These are phyloP conservation scores for Lasius platythorax DNA, from an alignment of 2,888 invertebrate species.

Conservation along the genomic window DNA sequence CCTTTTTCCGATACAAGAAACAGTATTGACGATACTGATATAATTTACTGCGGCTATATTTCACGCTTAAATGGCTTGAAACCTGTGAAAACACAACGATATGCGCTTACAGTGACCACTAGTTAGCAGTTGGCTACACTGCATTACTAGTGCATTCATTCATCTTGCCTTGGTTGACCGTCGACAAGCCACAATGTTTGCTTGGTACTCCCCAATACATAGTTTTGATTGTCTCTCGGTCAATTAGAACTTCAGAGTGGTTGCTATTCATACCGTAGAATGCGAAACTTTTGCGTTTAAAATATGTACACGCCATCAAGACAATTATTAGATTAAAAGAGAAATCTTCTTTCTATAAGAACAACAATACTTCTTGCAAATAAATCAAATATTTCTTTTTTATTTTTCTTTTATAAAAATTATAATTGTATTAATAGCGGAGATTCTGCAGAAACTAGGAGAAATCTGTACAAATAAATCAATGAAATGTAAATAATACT, in stretches of 20 bases:
- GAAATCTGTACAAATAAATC: too few relatives aligned
- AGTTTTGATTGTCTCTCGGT: slow-evolving; percentile 64
- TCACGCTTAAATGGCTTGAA: slow-evolving; percentile 14
- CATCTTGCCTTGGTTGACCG: slow-evolving; percentile 17
- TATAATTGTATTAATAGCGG: not conserved
- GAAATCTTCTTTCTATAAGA: slow-evolving; percentile 17
- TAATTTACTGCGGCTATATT: not conserved
- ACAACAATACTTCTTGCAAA: not conserved
- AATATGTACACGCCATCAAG: not conserved
- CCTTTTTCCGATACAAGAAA: not conserved
- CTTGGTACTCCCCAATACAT: slow-evolving; percentile 35
- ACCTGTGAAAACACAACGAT: slow-evolving; percentile 20
- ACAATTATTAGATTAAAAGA: not conserved
- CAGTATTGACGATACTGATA: not conserved
- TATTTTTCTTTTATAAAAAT: not conserved
- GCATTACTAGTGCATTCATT: slow-evolving; percentile 43
- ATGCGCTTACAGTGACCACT: slow-evolving; percentile 13
- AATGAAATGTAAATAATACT: too few relatives aligned
- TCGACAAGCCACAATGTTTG: slow-evolving; percentile 43
- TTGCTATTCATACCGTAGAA: slow-evolving; percentile 31
- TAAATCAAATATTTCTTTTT: not conserved
- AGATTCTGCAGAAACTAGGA: too few relatives aligned
- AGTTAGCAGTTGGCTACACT: slow-evolving; percentile 37
- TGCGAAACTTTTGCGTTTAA: slow-evolving; percentile 47
- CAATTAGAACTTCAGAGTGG: slow-evolving; percentile 63